Evolutionary conservation across 2,888 invertebrate genomes (phyloP).

Genomic region (Charanyca ferruginea): DNA sequence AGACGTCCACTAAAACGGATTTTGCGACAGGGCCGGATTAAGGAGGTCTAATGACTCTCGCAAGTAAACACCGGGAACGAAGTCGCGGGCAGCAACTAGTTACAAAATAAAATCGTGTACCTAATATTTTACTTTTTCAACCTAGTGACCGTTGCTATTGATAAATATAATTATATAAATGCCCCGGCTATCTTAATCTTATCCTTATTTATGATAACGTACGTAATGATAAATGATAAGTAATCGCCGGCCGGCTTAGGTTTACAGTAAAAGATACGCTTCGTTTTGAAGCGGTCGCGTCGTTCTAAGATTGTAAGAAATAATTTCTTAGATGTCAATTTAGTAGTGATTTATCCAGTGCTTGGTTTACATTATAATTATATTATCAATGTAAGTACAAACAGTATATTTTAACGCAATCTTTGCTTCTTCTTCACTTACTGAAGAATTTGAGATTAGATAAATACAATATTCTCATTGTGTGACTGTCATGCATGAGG

Average conservation of each 20-base stretch:
- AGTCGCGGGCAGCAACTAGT: too few relatives aligned
- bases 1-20: too few relatives aligned
- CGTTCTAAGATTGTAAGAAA: not conserved
- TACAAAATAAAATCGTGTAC: not conserved
- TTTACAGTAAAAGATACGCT: slow-evolving; percentile 18
- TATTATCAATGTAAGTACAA: slow-evolving; percentile 25
- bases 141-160: not conserved
- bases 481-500: not conserved
- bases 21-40: too few relatives aligned
- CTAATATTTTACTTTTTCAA: not conserved
- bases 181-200: slow-evolving; percentile 8
- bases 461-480: not conserved
- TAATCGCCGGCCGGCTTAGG: not conserved
- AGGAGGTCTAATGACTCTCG: too few relatives aligned
- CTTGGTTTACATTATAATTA: not conserved
- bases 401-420: not conserved
- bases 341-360: not conserved
- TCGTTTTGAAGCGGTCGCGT: not conserved
- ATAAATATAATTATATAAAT: not conserved
- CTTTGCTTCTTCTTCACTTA: not conserved
- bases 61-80: too few relatives aligned
- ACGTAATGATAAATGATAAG: slow-evolving; percentile 2
- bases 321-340: not conserved
- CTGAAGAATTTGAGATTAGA: not conserved
- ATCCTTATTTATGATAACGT: slow-evolving; percentile 26